Conservation (phyloP, 2,888 invertebrate genomes). For the Chalcosyrphus nemorum region DNA sequence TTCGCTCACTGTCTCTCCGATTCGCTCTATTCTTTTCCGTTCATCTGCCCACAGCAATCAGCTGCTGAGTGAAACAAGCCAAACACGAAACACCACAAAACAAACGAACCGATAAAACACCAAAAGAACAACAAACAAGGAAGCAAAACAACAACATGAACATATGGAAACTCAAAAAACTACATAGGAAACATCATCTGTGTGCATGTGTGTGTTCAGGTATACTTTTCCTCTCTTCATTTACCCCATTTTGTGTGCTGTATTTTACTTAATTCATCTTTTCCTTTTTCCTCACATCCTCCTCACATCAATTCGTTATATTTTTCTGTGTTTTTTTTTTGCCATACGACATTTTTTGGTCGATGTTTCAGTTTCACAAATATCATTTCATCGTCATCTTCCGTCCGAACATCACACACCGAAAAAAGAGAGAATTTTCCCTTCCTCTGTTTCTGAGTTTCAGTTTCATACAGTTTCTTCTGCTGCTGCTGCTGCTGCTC, state of each 20-base stretch:
- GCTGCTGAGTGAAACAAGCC: constrained; percentile 41
- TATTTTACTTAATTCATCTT: not conserved
- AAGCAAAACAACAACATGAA: constrained; percentile 62
- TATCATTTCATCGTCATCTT: constrained; percentile 19
- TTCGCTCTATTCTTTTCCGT: not conserved
- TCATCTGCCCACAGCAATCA: constrained; percentile 14
- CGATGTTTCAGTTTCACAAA: constrained; percentile 26
- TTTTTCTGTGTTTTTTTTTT: too few relatives aligned
- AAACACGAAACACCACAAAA: constrained; percentile 41
- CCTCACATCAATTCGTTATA: too few relatives aligned
- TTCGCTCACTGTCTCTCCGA: not conserved
- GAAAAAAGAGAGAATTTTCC: constrained; percentile 31
- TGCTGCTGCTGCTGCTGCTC: too few relatives aligned
- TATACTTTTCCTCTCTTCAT: constrained; percentile 1
- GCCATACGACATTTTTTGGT: constrained; percentile 4
- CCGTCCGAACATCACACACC: not conserved
- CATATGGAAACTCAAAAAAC: constrained; percentile 34
- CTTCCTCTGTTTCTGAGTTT: constrained; percentile 21
- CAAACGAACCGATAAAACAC: constrained; percentile 50
- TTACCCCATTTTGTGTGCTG: not conserved
- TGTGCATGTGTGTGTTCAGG: not conserved
- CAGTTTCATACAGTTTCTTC: constrained; percentile 55
- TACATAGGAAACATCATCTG: not conserved
- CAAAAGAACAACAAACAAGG: constrained; percentile 71
- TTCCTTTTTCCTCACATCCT: too few relatives aligned